Base-by-base conservation (phyloP, 2,888 invertebrate genomes). In the Ptilodon capucinus region DNA sequence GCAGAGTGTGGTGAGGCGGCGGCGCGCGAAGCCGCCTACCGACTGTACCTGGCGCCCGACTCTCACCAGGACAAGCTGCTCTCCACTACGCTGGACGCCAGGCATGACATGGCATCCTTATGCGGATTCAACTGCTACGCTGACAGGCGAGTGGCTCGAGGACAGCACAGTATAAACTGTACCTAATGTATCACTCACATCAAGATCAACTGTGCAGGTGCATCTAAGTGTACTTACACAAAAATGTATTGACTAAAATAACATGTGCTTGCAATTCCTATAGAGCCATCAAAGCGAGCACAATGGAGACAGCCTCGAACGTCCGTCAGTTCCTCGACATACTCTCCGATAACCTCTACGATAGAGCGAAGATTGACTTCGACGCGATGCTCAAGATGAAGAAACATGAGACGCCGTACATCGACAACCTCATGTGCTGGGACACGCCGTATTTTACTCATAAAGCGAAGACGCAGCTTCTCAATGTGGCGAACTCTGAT, bases 101-200 rank as follows among this genome's bases (percentile, higher is more conserved):
- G 99, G 13, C 92, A 96, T 70, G 91, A 95, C 51, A 92, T 99
- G 68, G 99, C 99, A 0, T 86, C 93, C 45, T 92, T 96, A 9
- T 99, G 98, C 75, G 99, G 97, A 2, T 99, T 98, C 84, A 86
- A 93, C 13, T 95, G 97, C 0, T 99, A 96, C 70, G 96, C 97
- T 0, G 96, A 99, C 76, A 92, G 97, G 93, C 92, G 40, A n/a
- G 30, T 8, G 4, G 16, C n/a, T n/a, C n/a, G 7, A 34, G 16
- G 14, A 13, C 7, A 13, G 13, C n/a, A n/a, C n/a, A n/a, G n/a
- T n/a, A n/a, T n/a, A n/a, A n/a, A n/a, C n/a, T n/a, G n/a, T n/a
- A n/a, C n/a, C n/a, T n/a, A n/a, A n/a, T n/a, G n/a, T n/a, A n/a
- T n/a, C n/a, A n/a, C n/a, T n/a, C n/a, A n/a, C n/a, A n/a, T n/a